Evolutionary conservation across 2,888 invertebrate species (phyloP), one percentile per base, ranked within the genome.

Genomic region (Cartodere bifasciata): DNA sequence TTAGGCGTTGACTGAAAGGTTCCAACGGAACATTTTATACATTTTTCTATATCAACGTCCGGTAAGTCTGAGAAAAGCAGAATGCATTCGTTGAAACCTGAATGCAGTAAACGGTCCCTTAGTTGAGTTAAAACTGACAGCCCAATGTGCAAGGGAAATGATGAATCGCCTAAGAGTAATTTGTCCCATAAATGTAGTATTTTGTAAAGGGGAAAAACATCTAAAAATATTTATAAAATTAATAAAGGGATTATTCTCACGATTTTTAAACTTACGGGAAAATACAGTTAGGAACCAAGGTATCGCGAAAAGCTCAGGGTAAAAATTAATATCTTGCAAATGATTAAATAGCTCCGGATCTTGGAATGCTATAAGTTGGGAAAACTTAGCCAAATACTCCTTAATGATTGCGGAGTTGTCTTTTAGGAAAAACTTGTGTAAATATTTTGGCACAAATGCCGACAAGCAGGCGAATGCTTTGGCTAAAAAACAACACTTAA

Each of bases 281-380:
- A 92, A 97, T 87, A 97, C 92, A 4, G 95, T 97, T 17, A 97
- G 67, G 58, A 95, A 97, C 97, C 97, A 98, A 0, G 97, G 95
- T 57, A 98, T 97, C 12, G 97, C 92, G 62, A 95, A 98, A 10
- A 97, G 67, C 60, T 98, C 95, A 0, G 98, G 95, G 44, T 85
- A 88, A 56, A 98, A 98, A 51, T 81, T 87, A 44, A 97, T 95
- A 10, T 80, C 78, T 48, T 82, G 75, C 27, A 98, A 65, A 60
- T 97, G 97, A 53, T 85, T 85, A 2, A 90, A 86, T 34, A 98
- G 60, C 34, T 75, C 70, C 0, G 97, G 91, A 58, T 98, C 97
- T 54, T 95, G 91, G 60, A 88, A 98, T 21, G 94, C 84, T 24
- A 94, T 82, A 50, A 97, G 69, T 55, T 95, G 95, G 42, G 90